Evolutionary conservation across 2,888 invertebrate genomes (phyloP).

Genomic region (Drosophila prolongata): DNA sequence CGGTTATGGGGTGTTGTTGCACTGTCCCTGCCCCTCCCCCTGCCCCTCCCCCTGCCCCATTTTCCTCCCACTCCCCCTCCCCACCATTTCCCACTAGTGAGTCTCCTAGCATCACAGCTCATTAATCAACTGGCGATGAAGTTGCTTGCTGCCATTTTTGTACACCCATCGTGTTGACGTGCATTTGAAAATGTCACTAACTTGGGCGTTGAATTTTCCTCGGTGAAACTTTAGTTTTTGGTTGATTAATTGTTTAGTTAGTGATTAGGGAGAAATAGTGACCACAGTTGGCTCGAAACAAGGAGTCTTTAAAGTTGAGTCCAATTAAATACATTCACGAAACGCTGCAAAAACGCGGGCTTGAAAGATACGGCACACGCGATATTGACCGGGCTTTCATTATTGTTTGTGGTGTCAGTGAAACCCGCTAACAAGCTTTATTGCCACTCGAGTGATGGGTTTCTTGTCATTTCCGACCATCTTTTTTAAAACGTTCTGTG

Average conservation of each 20-base stretch:
- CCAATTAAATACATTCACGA: slow-evolving; percentile 64
- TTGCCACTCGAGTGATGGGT: slow-evolving; percentile 70
- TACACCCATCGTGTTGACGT: slow-evolving; percentile 63
- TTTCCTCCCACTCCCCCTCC: slow-evolving; percentile 1
- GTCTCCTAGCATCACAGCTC: slow-evolving; percentile 61
- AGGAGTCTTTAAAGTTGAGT: slow-evolving; percentile 21
- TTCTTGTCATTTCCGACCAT: slow-evolving; percentile 29
- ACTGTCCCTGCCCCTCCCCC: slow-evolving; percentile 2
- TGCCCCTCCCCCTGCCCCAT: neutral
- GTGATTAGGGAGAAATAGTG: slow-evolving; percentile 51
- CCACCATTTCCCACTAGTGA: slow-evolving; percentile 13
- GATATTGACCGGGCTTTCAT: slow-evolving; percentile 16
- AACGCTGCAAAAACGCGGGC: slow-evolving; percentile 24
- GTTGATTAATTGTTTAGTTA: slow-evolving; percentile 75
- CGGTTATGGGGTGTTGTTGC: slow-evolving; percentile 35
- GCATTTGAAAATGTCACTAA: slow-evolving; percentile 67
- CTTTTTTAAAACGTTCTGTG: neutral
- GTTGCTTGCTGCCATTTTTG: slow-evolving; percentile 30
- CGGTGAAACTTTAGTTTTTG: slow-evolving; percentile 58
- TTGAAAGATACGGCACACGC: slow-evolving; percentile 64
- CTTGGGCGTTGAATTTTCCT: slow-evolving; percentile 57
- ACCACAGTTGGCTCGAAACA: neutral
- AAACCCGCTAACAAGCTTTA: slow-evolving; percentile 68
- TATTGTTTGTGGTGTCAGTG: slow-evolving; percentile 53
- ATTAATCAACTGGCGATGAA: slow-evolving; percentile 69